Evolutionary conservation across 53 echinoderm and acorn worm genomes (phyloP).

Genomic region (Apostichopus leukothele): DNA sequence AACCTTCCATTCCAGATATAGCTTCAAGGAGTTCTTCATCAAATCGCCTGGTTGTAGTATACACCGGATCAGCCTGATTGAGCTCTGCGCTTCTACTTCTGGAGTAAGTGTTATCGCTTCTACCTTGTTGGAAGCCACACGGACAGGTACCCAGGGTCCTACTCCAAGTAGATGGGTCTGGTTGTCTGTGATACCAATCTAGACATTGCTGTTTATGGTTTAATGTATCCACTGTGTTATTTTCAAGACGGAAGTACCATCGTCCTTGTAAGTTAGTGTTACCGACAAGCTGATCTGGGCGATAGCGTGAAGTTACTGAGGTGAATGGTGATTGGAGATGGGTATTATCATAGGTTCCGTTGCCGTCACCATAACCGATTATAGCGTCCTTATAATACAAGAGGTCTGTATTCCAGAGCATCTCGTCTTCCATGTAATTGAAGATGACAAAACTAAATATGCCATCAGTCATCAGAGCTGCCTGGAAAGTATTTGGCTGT

Average conservation of each 20-base stretch:
- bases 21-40: slow-evolving; percentile 28
- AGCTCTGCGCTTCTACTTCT: slow-evolving; percentile 13
- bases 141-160: slow-evolving; percentile 49
- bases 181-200: slow-evolving; percentile 45
- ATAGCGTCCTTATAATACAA: slow-evolving; percentile 15
- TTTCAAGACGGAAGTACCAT: slow-evolving; percentile 46
- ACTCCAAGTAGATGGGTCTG: slow-evolving; percentile 49
- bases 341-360: slow-evolving; percentile 12
- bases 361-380: slow-evolving; percentile 40
- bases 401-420: slow-evolving; percentile 48
- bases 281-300: slow-evolving; percentile 42
- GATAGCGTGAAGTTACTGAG: slow-evolving; percentile 12
- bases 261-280: slow-evolving; percentile 50
- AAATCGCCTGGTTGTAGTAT: slow-evolving; percentile 2
- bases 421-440: slow-evolving; percentile 43
- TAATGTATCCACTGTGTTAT: slow-evolving; percentile 28
- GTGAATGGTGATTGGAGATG: slow-evolving; percentile 34
- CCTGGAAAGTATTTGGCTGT: slow-evolving; percentile 55
- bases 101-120: slow-evolving; percentile 35
- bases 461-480: slow-evolving; percentile 47
- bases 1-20: slow-evolving; percentile 36
- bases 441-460: slow-evolving; percentile 47
- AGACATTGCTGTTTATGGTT: slow-evolving; percentile 45
- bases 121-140: slow-evolving; percentile 51
- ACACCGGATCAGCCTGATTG: not conserved